Base-by-base conservation (phyloP, 1,140 invertebrate species). In the Thalassaphorura encarpata region DNA sequence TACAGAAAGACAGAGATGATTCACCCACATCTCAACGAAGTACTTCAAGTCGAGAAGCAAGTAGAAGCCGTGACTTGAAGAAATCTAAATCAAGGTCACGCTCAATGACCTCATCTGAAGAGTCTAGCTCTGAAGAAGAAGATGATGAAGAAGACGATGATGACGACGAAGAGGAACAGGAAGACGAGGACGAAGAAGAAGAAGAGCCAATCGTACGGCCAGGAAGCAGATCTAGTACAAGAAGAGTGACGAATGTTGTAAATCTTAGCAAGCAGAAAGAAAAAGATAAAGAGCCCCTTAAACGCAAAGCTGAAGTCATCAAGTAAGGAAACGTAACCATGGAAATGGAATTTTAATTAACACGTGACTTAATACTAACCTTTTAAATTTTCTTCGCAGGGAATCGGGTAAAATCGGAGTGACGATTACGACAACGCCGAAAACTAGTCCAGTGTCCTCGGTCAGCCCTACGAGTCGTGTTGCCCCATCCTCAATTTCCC, bases 351-450 rank as follows among this genome's bases (percentile, higher is more conserved):
- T 21, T 36, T 18, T 16, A 5, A 5, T n/a, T 29, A 5, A 6
- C 5, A 54, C 26, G n/a, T 19, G 15, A 19, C n/a, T 18, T 52
- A 18, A 52, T 5, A 8, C 11, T 15, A 6, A 39, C 21, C 3
- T 5, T 16, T 49, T 31, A 49, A 8, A 33, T 49, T 49, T 61
- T 23, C 73, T 89, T 1, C 83, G 80, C 40, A 83, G 84, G 59
- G 85, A 89, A 69, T 88, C 85, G 2, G 87, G 87, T 1, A 90
- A 89, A 73, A 89, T 89, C 62, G 87, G 87, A 39, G 85, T 89
- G 21, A 89, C 86, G 16, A 90, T 89, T 51, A 66, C 58, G 24
- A 66, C 58, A 54, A 60, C 63, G 3, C 61, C 63, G 13, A 66
- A 66, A 54, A 54, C 61, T 58, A 63, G 63, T 59, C 63, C 63